phyloP scores from a whole-genome alignment of 2,888 invertebrate species.

The Ferrisia virgata region DNA sequence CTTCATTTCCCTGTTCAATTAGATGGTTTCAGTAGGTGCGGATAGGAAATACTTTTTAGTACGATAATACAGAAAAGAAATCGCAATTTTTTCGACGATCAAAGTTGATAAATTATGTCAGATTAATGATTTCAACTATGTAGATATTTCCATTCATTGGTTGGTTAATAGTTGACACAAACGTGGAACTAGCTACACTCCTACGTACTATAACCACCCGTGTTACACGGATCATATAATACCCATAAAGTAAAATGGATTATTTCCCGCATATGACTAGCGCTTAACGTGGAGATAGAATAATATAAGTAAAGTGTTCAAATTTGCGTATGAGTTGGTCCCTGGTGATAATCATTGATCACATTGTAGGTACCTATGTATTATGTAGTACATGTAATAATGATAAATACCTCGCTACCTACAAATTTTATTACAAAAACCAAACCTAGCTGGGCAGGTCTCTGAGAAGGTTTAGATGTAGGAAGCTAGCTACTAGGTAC shows the following conservation, averaged over 20 bases:
- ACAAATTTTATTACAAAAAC: neutral
- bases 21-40: too few species aligned
- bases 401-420: neutral
- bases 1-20: too few species aligned
- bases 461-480: neutral
- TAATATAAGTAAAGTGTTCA: neutral
- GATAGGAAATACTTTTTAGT: too few species aligned
- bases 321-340: neutral
- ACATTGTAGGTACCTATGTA: too few species aligned
- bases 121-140: neutral
- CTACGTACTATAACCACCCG: neutral
- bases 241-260: slow-evolving; percentile 5
- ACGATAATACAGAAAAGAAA: neutral
- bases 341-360: slow-evolving; percentile 7
- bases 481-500: too few species aligned
- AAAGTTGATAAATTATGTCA: neutral
- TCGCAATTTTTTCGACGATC: neutral
- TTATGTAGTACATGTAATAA: too few species aligned
- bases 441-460: neutral
- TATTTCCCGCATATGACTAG: neutral
- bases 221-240: slow-evolving; percentile 11
- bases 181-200: neutral
- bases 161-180: neutral
- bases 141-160: neutral
- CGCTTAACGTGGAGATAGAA: neutral